Base-by-base conservation (phyloP, 2,113 vertebrate genomes). In the Astatotilapia flaviijosephi region DNA sequence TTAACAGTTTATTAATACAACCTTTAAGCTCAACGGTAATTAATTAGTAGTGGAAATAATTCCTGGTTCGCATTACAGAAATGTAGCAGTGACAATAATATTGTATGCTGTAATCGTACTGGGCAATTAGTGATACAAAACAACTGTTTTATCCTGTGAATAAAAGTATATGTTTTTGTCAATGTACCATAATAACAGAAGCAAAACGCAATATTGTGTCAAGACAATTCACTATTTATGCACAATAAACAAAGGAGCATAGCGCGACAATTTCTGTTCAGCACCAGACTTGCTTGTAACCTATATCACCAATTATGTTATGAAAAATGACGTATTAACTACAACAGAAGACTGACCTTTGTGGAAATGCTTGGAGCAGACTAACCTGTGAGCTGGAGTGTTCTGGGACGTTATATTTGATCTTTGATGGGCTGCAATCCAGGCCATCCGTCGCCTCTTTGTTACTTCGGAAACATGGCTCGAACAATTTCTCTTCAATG, bases 351-450 rank as follows among this genome's bases (percentile, higher is more conserved):
- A 0, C 47, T 49, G 47, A 49, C 47, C 7, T 19, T 51, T 5
- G 47, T 51, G 47, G 2, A 0, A 51, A 51, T 19, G 47, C 0
- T 51, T 51, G 47, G 17, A 51, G 47, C 47, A 51, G 4, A 51
- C 17, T 51, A 51, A 1, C 47, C 0, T 51, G 17, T 51, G 47
- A 9, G 47, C 17, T 51, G 4, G 47, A 51, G 45, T 0, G 45
- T 49, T 49, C 4, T 51, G 17, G 1, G 47, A 51, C 8, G 4
- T 51, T 51, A 19, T 51, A 51, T 51, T 19, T 19, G 1, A 4
- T 0, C 47, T 51, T 51, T 51, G 49, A 17, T 19, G 47, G 47
- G 49, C 49, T 51, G 49, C 1, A 51, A n/a, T 51, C 49, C 49
- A 51, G 49, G 17, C 17, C 17, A 51, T 2, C 17, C 17, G 49